Base-by-base conservation (phyloP, 64 coral and sea anemone species). In the Actinia tenebrosa region DNA sequence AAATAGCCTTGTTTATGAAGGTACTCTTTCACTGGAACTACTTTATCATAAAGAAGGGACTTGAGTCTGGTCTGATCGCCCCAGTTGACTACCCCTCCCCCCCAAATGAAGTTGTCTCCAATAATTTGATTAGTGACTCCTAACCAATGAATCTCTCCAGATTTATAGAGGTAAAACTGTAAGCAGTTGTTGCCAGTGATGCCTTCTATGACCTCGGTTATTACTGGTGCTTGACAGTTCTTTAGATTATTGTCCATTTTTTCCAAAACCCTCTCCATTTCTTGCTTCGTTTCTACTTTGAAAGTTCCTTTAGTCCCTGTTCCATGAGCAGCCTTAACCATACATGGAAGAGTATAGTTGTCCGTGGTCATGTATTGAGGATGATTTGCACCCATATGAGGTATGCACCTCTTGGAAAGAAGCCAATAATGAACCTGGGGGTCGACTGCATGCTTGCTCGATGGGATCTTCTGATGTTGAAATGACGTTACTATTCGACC, bases 311-410 rank as follows among this genome's bases (percentile, higher is more conserved):
- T 77, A 5, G 91, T 97, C 3, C 91, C 94, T 52, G 93, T 93
- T 0, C 94, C 94, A 44, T 97, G 94, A 2, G 94, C 91, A 11
- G 94, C 94, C 52, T 97, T 97, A 60, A 97, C 86, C 91, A 97
- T 97, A 9, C 94, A 97, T 5, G 94, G 94, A 0, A 97, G 85
- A 5, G 94, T 93, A 63, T 90, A 93, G 9, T 93, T 82, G 84
- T 97, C 94, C 83, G 83, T 83, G 75, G 94, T 80, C 94, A 97
- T 97, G 75, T 97, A 56, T 37, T 84, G 71, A 2, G 94, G 94
- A 45, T 84, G 87, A 4, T 84, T 87, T 0, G 88, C 87, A 2
- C 94, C 94, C 94, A 97, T 97, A 15, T 97, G 88, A 17, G 94
- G 94, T 14, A 97, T 97, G 81, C 86, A 79, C 22, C 86, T 80